Base-by-base conservation (phyloP, 2,888 invertebrate genomes). In the Caenorhabditis becei region DNA sequence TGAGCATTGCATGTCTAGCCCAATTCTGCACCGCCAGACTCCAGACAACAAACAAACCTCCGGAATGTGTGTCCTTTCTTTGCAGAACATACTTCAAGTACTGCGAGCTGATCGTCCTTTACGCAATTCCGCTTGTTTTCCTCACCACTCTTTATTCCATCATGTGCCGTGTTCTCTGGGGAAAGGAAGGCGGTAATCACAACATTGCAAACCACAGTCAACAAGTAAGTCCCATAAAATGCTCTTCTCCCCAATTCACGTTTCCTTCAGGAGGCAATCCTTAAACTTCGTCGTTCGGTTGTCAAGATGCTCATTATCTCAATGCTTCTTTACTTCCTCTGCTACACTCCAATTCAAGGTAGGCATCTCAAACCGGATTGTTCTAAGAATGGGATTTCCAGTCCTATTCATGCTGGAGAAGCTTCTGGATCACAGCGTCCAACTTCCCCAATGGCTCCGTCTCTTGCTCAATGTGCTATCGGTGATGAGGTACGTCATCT, bases 291-390 rank as follows among this genome's bases (percentile, higher is more conserved):
- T 5, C 91, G 91, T 47, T 91, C 91, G n/a, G 92, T 92, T 10
- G 92, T 92, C 14, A 92, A 92, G 83, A 92, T 92, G 92, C 86
- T 92, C 26, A 91, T 92, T 4, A 91, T 92, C 16, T 92, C 92
- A 67, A 92, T 92, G 51, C 75, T 91, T 20, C 88, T 92, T 4
- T 92, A 92, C 85, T 91, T 92, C 66, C 77, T 92, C 35, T 92
- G 92, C 84, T 92, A 92, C 84, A 91, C 92, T 1, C 92, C 92
- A 0, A 90, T 91, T 10, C 92, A 92, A 86, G 88, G 86, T 82
- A 41, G 7, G 7, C 14, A 23, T 37, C 7, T 35, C 28, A 53
- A 8, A 28, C 23, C 28, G 37, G 20, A 10, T 4, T 10, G 5
- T 59, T 20, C 20, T 10, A 18, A 41, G 2, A 7, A 16, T 24